Percentiles rank a stretch among this genome's conserved stretches.
Conservation (phyloP, 2,888 invertebrate genomes). For the Choristoneura rosaceana region DNA sequence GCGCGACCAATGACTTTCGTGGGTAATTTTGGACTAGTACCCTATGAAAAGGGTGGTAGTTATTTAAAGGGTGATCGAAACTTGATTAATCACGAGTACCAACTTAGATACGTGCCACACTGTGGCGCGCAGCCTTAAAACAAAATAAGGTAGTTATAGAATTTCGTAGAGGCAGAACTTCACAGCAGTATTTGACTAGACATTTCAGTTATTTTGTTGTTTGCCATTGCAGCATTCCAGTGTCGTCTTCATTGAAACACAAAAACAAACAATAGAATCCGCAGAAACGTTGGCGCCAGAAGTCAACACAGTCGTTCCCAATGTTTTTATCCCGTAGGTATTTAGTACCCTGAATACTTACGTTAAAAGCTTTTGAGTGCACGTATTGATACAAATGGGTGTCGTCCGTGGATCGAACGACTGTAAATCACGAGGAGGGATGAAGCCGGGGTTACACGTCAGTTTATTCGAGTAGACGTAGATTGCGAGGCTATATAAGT, state of each 20-base stretch:
- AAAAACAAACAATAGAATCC: conserved; percentile 7
- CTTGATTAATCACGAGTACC: no score
- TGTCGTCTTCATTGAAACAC: background rate
- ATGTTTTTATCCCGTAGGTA: conserved; percentile 53
- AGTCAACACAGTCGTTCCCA: conserved; percentile 29
- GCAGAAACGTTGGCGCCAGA: conserved; percentile 11
- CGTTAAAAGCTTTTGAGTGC: conserved; percentile 75
- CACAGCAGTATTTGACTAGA: background rate
- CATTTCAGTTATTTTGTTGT: background rate
- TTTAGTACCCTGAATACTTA: conserved; percentile 64
- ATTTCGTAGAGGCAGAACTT: no score
- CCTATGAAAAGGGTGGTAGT: no score
- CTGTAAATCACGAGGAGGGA: conserved; percentile 71
- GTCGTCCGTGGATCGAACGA: conserved; percentile 66
- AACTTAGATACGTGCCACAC: no score
- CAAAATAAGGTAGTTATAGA: no score
- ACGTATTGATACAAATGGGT: conserved; percentile 80
- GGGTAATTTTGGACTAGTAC: no score
- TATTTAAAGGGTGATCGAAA: no score
- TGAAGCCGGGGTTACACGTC: background rate
- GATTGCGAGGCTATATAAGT: background rate
- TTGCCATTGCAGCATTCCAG: background rate
- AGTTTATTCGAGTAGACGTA: background rate
- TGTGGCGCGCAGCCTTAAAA: no score
- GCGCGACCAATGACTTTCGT: no score